A percentile compares a stretch with the other conserved stretches of the same genome.
Evolutionary conservation across 2,888 invertebrate species (phyloP).

Genomic region (Leptogaster cylindrica): DNA sequence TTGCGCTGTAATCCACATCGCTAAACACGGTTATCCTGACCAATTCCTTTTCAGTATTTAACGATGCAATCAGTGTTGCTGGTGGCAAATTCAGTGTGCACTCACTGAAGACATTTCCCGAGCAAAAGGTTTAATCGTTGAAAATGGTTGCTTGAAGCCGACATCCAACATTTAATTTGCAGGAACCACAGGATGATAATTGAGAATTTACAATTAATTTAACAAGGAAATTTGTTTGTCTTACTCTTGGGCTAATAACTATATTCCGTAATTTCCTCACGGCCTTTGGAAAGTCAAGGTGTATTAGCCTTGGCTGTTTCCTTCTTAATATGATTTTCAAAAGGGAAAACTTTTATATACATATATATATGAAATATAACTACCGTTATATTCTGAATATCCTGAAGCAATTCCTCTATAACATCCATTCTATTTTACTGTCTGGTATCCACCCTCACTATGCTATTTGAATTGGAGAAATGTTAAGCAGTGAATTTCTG

Average conservation of each 20-base stretch:
- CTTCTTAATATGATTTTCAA: conserved; percentile 37
- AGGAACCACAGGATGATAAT: conserved; percentile 49
- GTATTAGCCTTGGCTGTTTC: not conserved
- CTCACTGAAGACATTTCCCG: not conserved
- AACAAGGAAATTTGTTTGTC: conserved; percentile 50
- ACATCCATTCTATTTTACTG: conserved; percentile 4
- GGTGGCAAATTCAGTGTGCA: not conserved
- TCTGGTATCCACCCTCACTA: not conserved
- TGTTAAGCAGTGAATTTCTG: conserved; percentile 18
- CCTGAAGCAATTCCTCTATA: conserved; percentile 24
- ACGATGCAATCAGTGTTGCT: conserved; percentile 29
- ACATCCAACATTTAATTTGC: conserved; percentile 47
- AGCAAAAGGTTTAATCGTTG: conserved; percentile 22
- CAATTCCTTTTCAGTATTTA: conserved; percentile 34
- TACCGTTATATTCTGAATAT: not conserved
- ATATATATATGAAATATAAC: too few species aligned
- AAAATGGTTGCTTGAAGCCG: conserved; percentile 39
- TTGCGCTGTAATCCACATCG: too few species aligned
- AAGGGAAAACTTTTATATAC: conserved; percentile 37
- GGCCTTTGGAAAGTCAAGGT: conserved; percentile 1
- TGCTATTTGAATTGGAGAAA: conserved; percentile 8
- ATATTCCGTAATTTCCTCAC: not conserved
- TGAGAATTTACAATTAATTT: conserved; percentile 51
- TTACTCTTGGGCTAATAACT: conserved; percentile 46
- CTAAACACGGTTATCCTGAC: conserved; percentile 7